Conservation (phyloP, 2,888 invertebrate species). For the Cecidostiba fungosa region DNA sequence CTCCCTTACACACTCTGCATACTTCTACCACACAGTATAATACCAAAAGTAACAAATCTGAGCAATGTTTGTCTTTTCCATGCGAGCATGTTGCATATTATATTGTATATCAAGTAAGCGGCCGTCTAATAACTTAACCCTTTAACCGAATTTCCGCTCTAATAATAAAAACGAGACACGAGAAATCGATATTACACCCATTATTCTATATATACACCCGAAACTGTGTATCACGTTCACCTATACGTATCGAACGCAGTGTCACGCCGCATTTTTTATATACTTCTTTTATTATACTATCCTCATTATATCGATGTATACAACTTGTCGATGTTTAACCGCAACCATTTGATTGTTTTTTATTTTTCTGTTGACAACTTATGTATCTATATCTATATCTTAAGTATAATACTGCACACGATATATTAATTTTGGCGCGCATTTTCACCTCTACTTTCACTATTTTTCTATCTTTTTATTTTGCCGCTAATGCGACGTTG, state of each 20-base stretch:
- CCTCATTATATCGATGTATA: slow-evolving; percentile 2
- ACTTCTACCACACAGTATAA: neutral
- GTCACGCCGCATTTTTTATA: neutral
- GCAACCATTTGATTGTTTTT: neutral
- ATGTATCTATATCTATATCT: neutral
- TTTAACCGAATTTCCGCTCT: neutral
- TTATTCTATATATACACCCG: neutral
- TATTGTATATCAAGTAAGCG: neutral
- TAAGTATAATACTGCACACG: neutral
- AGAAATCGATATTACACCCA: no score
- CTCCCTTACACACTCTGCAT: neutral
- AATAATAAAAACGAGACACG: neutral
- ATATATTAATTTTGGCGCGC: neutral
- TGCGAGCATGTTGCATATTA: slow-evolving; percentile 48
- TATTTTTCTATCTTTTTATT: neutral
- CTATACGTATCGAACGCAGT: neutral
- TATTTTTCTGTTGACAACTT: slow-evolving; percentile 3
- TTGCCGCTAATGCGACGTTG: slow-evolving; percentile 12
- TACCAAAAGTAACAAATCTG: neutral
- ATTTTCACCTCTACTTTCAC: neutral
- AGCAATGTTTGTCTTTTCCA: slow-evolving; percentile 32
- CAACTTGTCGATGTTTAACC: slow-evolving; percentile 5
- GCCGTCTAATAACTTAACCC: neutral
- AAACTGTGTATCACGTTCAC: neutral
- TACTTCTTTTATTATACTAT: neutral